Evolutionary conservation across 2,888 invertebrate genomes (phyloP).

Genomic region (Leucania comma): DNA sequence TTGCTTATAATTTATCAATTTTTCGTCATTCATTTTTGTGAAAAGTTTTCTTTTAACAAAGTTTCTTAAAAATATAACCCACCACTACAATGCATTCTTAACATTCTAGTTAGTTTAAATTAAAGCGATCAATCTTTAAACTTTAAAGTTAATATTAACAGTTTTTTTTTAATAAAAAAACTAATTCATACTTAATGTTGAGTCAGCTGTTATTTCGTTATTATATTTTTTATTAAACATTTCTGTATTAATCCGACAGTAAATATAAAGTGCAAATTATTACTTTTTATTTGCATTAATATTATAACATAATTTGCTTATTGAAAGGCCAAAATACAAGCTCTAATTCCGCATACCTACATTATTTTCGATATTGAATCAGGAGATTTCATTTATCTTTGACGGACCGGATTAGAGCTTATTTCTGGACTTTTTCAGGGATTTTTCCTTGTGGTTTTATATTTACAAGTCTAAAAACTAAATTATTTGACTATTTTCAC

Average conservation of each 20-base stretch:
- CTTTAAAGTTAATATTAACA: constrained; percentile 72
- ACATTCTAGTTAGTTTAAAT: constrained; percentile 77
- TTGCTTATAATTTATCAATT: constrained; percentile 35
- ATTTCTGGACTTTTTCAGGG: background rate
- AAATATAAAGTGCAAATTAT: constrained; percentile 10
- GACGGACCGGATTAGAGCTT: constrained; percentile 1
- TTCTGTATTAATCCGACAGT: constrained; percentile 13
- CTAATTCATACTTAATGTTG: constrained; percentile 53
- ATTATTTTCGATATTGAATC: no score
- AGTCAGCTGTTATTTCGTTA: constrained; percentile 55
- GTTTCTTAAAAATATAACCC: constrained; percentile 73
- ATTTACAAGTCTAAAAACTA: constrained; percentile 11
- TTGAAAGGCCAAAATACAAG: constrained; percentile 10
- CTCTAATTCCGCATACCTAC: background rate
- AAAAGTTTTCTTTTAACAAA: background rate
- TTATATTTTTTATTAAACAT: background rate
- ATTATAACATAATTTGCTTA: background rate
- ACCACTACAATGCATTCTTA: constrained; percentile 84
- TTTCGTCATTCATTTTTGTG: constrained; percentile 19
- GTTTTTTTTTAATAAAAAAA: constrained; percentile 69
- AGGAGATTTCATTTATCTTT: background rate
- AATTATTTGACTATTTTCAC: background rate
- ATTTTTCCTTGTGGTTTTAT: background rate
- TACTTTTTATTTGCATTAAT: background rate
- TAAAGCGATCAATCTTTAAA: constrained; percentile 81